Evolutionary conservation across 1,140 invertebrate species (phyloP), one percentile per base, ranked within the genome.

Genomic region (Dufourea novaeangliae): DNA sequence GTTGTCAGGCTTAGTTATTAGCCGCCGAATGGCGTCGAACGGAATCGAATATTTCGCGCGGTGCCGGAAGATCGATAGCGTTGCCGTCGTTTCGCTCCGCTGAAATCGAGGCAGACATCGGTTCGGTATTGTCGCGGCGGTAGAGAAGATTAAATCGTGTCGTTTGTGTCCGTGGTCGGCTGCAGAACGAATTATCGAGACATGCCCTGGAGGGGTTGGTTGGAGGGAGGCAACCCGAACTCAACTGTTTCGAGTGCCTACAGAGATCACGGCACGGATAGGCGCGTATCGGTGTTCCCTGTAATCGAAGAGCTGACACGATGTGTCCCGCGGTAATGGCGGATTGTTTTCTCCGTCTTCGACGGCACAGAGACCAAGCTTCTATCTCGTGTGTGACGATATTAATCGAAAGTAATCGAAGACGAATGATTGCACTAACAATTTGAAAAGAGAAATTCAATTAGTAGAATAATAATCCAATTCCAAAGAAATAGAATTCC

Each of bases 181-280:
- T 39, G 25, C 46, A 14, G 20, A 54, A 75, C 62, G 52, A 75
- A 67, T 75, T 50, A 44, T 59, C 54, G 52, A 59, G 72, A 68
- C 62, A 7, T 25, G 27, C 63, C 29, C 63, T n/a, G n/a, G n/a
- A n/a, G n/a, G n/a, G n/a, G n/a, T n/a, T n/a, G n/a, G n/a, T n/a
- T n/a, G n/a, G n/a, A n/a, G n/a, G n/a, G 11, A 5, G 39, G 52
- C 72, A 17, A 46, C n/a, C 37, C 25, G n/a, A 44, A 17, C 34
- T 64, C 41, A 44, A 64, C 44, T 67, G 52, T 11, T 59, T 46
- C 63, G 22, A 75, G 52, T 66, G n/a, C 2, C 39, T n/a, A 37
- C 39, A 11, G 29, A 25, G 52, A 66, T 66, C 37, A 20, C 50
- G 39, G 44, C 32, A 8, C 25, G 70, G 70, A 73, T 64, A 52